A percentile compares a stretch with the other conserved stretches of the same genome.
Evolutionary conservation across 2,888 invertebrate genomes (phyloP).

Genomic region (Acanthacorydalis orientalis): DNA sequence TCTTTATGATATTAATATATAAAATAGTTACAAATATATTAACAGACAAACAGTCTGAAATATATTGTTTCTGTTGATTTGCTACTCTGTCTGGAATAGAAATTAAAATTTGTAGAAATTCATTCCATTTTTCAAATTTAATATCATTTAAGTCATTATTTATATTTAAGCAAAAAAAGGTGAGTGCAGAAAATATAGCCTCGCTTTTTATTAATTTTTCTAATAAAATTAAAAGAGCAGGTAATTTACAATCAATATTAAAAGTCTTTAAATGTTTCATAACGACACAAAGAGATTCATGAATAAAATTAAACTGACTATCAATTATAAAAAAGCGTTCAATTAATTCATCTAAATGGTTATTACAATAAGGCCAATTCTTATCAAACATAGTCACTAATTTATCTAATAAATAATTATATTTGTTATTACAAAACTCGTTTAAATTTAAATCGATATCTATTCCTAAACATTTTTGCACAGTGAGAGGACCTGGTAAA

Average conservation of each 20-base stretch:
- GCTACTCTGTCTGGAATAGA: constrained; percentile 55
- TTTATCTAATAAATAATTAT: constrained; percentile 31
- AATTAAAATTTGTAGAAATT: constrained; percentile 40
- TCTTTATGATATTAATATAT: constrained; percentile 39
- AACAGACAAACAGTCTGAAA: constrained; percentile 38
- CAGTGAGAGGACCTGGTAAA: constrained; percentile 40
- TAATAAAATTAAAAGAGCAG: constrained; percentile 27
- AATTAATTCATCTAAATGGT: constrained; percentile 26
- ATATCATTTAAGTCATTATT: neutral
- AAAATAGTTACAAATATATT: constrained; percentile 39
- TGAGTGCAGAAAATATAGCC: constrained; percentile 32
- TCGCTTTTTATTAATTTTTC: constrained; percentile 37
- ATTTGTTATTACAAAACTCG: constrained; percentile 27
- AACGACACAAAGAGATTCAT: constrained; percentile 31
- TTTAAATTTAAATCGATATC: constrained; percentile 27
- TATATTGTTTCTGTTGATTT: constrained; percentile 39
- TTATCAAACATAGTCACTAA: constrained; percentile 32
- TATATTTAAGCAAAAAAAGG: constrained; percentile 7
- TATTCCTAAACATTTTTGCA: constrained; percentile 40
- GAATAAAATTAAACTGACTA: constrained; percentile 29
- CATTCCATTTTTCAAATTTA: constrained; percentile 25
- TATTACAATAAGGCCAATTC: constrained; percentile 36
- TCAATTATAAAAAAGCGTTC: constrained; percentile 34
- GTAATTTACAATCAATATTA: constrained; percentile 17
- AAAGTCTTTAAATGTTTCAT: constrained; percentile 31